Base-by-base conservation (phyloP, 2,797 vertebrate species). In the Argentina silus region DNA sequence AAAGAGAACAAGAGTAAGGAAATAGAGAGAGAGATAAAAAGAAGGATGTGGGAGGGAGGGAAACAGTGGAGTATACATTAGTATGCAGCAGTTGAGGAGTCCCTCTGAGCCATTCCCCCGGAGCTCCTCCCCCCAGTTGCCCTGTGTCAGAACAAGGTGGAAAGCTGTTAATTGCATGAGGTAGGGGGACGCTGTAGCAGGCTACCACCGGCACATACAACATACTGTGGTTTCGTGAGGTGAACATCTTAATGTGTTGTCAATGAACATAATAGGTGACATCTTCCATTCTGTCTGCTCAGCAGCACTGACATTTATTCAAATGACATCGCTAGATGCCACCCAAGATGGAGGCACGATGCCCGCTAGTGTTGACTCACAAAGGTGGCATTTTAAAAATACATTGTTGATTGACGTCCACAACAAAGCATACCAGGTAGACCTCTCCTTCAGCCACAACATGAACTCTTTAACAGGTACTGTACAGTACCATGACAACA, bases 151-250 rank as follows among this genome's bases (percentile, higher is more conserved):
- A 63, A 74, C 76, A 66, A 77, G 7, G 45, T 74, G 73, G 53
- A 67, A 74, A 75, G 75, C 67, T 68, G 42, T 73, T 86, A 84
- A 83, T 82, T 87, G 71, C 65, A 61, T 44, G 51, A 44, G 76
- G 85, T 78, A 73, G 42, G 70, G 67, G 57, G 65, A 70, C 56
- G 7, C 43, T 21, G 15, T 36, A 36, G n/a, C 62, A 17, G 48
- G 23, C 57, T 36, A 71, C 55, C 50, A 69, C 67, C 19, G 2
- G 60, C 55, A 59, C 43, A 67, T n/a, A 51, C 11, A 59, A 9
- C 55, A 50, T 12, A 27, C 11, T 36, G 27, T 36, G 27, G 27
- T 36, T 36, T 1, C 27, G 1, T 36, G 27, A 36, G 27, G 27
- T 4, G 27, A 36, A 36, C 27, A 36, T 36, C 4, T 36, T 4